These are phyloP conservation scores for Astyanax mexicanus DNA, from an alignment of 2,797 vertebrate species.

Conservation along the genomic window DNA sequence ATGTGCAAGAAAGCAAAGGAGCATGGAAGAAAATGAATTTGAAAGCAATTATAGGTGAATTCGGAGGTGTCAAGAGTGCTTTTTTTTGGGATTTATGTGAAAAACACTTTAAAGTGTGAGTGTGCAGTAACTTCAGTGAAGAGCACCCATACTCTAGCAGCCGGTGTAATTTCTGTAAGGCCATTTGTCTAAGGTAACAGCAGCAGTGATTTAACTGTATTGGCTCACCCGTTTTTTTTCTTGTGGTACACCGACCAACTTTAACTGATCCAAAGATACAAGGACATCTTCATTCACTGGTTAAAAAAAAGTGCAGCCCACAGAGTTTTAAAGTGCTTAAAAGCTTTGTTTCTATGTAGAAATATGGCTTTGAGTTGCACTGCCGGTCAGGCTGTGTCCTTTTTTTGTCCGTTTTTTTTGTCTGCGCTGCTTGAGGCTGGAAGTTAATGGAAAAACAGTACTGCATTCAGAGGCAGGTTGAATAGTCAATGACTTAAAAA, in stretches of 20 bases:
- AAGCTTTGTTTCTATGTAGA: conserved; percentile 27
- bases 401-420: conserved; percentile 48
- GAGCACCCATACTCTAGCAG: conserved; percentile 1
- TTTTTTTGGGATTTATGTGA: not conserved
- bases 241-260: not conserved
- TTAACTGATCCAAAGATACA: not conserved
- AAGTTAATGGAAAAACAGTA: conserved; percentile 52
- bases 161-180: not conserved
- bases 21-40: not conserved
- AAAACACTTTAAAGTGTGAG: not conserved
- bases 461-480: conserved; percentile 56
- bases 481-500: conserved; percentile 46
- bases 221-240: not conserved
- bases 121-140: not conserved
- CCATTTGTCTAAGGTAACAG: not conserved
- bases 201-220: not conserved
- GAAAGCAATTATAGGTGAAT: not conserved
- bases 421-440: conserved; percentile 40
- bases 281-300: conserved; percentile 28
- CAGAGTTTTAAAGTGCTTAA: conserved; percentile 24
- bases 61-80: not conserved
- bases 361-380: conserved; percentile 38
- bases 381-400: conserved; percentile 37
- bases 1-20: not conserved
- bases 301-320: not conserved